Conservation (phyloP, 2,888 invertebrate genomes). For the Notodonta ziczac region DNA sequence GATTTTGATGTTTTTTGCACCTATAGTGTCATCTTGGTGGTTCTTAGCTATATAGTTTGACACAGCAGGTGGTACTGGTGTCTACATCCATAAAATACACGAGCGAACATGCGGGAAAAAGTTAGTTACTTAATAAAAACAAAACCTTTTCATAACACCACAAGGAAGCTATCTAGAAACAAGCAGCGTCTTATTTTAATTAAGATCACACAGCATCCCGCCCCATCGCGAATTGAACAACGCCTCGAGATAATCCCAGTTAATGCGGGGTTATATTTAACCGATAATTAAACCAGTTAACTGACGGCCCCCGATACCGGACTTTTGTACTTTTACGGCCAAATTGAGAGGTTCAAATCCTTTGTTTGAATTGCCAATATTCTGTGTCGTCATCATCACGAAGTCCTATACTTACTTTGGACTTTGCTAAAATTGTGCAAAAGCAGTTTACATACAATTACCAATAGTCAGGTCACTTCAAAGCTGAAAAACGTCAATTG, state of each 20-base stretch:
- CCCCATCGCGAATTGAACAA: slow-evolving; percentile 1
- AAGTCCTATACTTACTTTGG: not conserved
- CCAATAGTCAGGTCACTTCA: too few species aligned
- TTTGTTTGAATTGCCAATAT: not conserved
- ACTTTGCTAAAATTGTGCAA: too few species aligned
- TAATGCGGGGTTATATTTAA: slow-evolving; percentile 8
- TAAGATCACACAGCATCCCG: slow-evolving; percentile 3
- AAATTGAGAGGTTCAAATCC: slow-evolving; percentile 5
- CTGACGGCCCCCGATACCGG: slow-evolving; percentile 5
- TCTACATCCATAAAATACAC: too few species aligned
- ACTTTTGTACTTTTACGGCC: slow-evolving; percentile 3
- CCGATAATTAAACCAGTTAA: slow-evolving; percentile 5
- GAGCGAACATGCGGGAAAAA: too few species aligned
- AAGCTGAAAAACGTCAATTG: too few species aligned
- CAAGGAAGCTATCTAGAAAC: not conserved
- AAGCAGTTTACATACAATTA: too few species aligned
- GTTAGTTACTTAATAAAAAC: not conserved
- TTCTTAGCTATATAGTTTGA: too few species aligned
- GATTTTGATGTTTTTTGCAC: too few species aligned
- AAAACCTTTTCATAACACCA: not conserved
- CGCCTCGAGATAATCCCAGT: slow-evolving; percentile 5
- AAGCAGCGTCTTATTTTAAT: not conserved
- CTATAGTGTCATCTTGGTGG: too few species aligned
- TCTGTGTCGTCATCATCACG: not conserved
- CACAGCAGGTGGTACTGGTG: too few species aligned